Evolutionary conservation across 1,140 invertebrate species (phyloP).

Genomic region (Bombus confusus): DNA sequence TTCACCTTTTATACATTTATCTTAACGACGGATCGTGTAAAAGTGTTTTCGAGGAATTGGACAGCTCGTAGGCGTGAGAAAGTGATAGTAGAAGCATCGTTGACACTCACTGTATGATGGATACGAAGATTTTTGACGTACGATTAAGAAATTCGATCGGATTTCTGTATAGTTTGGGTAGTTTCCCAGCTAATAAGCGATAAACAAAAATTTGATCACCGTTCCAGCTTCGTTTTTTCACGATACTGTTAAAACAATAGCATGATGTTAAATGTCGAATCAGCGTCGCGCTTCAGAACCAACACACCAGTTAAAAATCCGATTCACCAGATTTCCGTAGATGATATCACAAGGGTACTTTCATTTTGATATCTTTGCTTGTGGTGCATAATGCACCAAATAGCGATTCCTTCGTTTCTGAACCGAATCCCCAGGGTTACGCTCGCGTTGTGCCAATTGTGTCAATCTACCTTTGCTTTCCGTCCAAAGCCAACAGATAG

Average conservation of each 20-base stretch:
- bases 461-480: constrained; percentile 27
- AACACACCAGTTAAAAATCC: constrained; percentile 4
- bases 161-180: constrained; percentile 8
- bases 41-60: constrained; percentile 15
- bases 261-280: constrained; percentile 25
- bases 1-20: background rate
- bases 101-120: constrained; percentile 47
- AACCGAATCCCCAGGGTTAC: constrained; percentile 48
- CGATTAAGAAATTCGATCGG: background rate
- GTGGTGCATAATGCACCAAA: constrained; percentile 40
- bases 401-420: constrained; percentile 26
- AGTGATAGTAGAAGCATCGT: background rate
- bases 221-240: constrained; percentile 3
- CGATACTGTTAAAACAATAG: constrained; percentile 33
- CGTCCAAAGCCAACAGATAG: constrained; percentile 3
- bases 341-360: constrained; percentile 37
- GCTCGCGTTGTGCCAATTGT: constrained; percentile 49
- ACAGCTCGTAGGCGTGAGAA: background rate
- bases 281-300: background rate
- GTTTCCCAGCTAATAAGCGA: constrained; percentile 2
- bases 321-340: background rate
- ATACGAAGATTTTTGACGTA: constrained; percentile 14
- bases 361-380: constrained; percentile 44
- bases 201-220: constrained; percentile 41
- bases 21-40: background rate